Evolutionary conservation across 2,888 invertebrate species (phyloP), one percentile per base, ranked within the genome.

Genomic region (Leptarthrus brevirostris): DNA sequence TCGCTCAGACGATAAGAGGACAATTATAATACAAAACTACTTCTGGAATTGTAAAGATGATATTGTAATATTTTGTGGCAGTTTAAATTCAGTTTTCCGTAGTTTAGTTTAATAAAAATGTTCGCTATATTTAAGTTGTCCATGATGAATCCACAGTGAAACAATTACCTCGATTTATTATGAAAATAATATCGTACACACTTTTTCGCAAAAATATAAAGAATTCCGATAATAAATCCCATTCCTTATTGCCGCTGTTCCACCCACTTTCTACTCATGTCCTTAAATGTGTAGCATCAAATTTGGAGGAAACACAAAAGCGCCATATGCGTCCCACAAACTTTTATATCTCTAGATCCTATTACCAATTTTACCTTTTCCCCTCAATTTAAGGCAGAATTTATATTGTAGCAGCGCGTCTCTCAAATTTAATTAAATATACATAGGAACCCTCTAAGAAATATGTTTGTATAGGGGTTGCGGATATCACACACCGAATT

Each of bases 391-490:
- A 36, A 54, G 54, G 40, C 52, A 36, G 40, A 71, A 71, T 71
- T 71, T 71, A 71, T 71, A 71, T 30, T 53, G 44, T 53, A 71
- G 36, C 34, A 71, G 36, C 54, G 54, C 36, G 53, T 54, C 52
- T 40, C 71, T 71, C 54, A 71, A 71, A 71, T 71, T 71, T 71
- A 71, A 71, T 71, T 71, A 71, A 71, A 71, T 71, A 71, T 54
- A 71, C 54, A 71, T 71, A 54, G 66, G 49, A 47, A 49, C 66
- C 40, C 61, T 61, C 66, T 16, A 66, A 66, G 66, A 66, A 66
- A 24, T 49, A 47, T 66, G 49, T 66, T 66, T 66, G 66, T 66
- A 47, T 49, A 49, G 44, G 61, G 36, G 8, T 40, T 24, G 44
- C 66, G 26, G 66, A 66, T 66, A 66, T 30, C 30, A 12, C 14